Evolutionary conservation across 2,113 vertebrate genomes (phyloP).

Genomic region (Entelurus aequoreus): DNA sequence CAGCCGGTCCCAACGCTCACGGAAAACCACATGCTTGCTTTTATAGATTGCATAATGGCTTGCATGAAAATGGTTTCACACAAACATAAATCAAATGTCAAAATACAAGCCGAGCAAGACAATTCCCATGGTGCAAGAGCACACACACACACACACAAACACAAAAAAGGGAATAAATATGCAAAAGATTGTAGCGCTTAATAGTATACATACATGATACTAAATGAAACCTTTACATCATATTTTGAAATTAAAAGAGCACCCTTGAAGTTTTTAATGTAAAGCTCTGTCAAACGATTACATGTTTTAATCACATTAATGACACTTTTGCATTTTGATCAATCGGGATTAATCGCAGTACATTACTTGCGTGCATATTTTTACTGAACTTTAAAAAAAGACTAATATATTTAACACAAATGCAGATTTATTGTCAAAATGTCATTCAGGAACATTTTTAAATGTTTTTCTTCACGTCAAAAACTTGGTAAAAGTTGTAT

Average conservation of each 20-base stretch:
- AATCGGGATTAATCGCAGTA: too few relatives aligned
- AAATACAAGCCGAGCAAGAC: slow-evolving; percentile 73
- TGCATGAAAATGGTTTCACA: slow-evolving; percentile 75
- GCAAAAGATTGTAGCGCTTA: slow-evolving; percentile 62
- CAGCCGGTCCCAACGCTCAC: slow-evolving; percentile 57
- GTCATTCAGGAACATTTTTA: too few relatives aligned
- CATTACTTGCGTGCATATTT: too few relatives aligned
- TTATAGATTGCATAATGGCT: slow-evolving; percentile 76
- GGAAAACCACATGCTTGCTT: slow-evolving; percentile 69
- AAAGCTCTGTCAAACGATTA: slow-evolving; percentile 5
- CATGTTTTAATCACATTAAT: too few relatives aligned
- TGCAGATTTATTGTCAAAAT: too few relatives aligned
- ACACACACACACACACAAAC: slow-evolving; percentile 31
- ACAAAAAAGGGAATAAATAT: slow-evolving; percentile 39
- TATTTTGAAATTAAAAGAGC: slow-evolving; percentile 72
- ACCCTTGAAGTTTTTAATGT: slow-evolving; percentile 71
- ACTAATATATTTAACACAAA: too few relatives aligned
- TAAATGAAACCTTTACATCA: slow-evolving; percentile 73
- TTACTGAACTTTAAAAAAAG: too few relatives aligned
- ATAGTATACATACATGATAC: slow-evolving; percentile 67
- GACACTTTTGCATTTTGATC: too few relatives aligned
- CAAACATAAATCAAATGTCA: slow-evolving; percentile 78
- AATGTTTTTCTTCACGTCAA: too few relatives aligned
- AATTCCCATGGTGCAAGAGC: slow-evolving; percentile 61
- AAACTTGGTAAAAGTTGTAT: too few relatives aligned